Evolutionary conservation across 2,113 vertebrate species (phyloP), one percentile per base, ranked within the genome.

Genomic region (Hucho hucho): DNA sequence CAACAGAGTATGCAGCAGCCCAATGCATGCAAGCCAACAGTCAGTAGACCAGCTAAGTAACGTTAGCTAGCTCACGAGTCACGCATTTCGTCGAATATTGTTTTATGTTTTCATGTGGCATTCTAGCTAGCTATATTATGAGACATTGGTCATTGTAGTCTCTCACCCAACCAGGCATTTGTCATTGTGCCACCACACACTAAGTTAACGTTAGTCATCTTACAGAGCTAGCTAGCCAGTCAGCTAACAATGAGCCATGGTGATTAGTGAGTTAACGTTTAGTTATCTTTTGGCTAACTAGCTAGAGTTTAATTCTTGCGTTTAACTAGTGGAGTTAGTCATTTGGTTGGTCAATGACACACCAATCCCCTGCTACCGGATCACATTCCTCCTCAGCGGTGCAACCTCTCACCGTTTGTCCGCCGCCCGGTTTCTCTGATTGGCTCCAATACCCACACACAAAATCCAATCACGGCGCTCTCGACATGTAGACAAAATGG

Each of bases 381-480:
- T 92, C 91, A 92, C 91, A 88, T 92, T 91, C 92, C 88, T 89
- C 92, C 89, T 90, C 92, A 93, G 93, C 93, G 91, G 93, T 91
- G 93, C 93, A 89, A 90, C 87, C 90, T 89, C n/a, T 28, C 93
- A 95, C 94, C 93, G 94, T 92, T 92, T 93, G 93, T 94, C 94
- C 87, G 92, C 90, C 92, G 93, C 93, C 93, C 92, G 93, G 90
- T 93, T 90, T 92, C 92, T 92, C 93, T 92, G 95, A 95, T 95
- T 95, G 95, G 95, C 91, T 93, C 91, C 90, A 92, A 89, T 86
- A 92, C 93, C 90, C 91, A 87, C 89, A 86, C 92, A 93, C 86
- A 43, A 91, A 95, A 89, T 92, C 95, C 95, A 95, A 95, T 95
- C 95, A 95, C 92, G 93, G 83, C 90, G 88, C 89, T 89, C 64